Evolutionary conservation across 2,888 invertebrate species (phyloP), one percentile per base, ranked within the genome.

Genomic region (Scaptomyza cyrtandrae): DNA sequence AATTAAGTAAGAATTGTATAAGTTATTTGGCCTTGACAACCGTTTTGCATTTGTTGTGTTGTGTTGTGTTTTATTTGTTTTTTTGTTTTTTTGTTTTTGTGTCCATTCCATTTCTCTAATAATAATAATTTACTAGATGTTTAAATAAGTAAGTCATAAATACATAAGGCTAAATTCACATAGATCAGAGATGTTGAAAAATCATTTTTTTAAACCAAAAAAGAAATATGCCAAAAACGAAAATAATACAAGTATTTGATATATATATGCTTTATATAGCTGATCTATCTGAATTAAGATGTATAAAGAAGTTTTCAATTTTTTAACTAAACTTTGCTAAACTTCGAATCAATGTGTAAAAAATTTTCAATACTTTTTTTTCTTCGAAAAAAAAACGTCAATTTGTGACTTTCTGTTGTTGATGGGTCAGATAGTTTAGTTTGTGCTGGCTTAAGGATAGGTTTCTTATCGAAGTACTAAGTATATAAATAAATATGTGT

Each of bases 1-100:
- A 66, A 54, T 69, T 67, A 64, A 57, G 55, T 64, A 72, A 71
- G 71, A 80, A 80, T 75, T 77, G 69, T 65, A 76, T 67, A 70
- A 74, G 65, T 75, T 78, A 76, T 78, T 80, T 78, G 80, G 78
- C 79, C 78, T 79, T 69, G 65, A 79, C 78, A 78, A 80, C 64
- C 80, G 69, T 71, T 71, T 77, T 75, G 64, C 77, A 78, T 76
- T 65, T 73, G 58, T 72, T 67, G 60, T 60, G 14, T 59, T 50
- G 5, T 44, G 9, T 27, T 13, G 1, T 19, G 19, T 19, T 19
- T 19, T 19, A 19, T 19, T 19, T n/a, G n/a, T 19, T 19, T 1
- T 19, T 37, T n/a, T 39, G 19, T 19, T 52, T 55, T 48, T 59
- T 45, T 45, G 44, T 48, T 65, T 61, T 62, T 70, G 46, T 71